Evolutionary conservation across 1,140 invertebrate genomes (phyloP).

Genomic region (Pygmarrhopalites habei): DNA sequence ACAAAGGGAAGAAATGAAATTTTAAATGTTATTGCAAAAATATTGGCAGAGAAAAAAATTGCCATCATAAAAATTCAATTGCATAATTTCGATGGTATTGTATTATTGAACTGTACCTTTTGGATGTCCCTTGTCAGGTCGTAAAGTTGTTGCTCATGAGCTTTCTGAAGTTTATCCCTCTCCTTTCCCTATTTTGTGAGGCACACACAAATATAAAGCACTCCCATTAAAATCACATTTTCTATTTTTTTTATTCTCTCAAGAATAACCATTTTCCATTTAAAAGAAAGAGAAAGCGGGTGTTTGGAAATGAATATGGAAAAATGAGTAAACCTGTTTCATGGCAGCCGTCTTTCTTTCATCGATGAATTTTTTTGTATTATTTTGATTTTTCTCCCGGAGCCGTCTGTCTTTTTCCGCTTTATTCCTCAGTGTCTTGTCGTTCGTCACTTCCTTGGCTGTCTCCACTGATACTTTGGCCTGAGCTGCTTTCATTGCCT

Average conservation of each 20-base stretch:
- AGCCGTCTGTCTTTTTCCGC: slow-evolving; percentile 89
- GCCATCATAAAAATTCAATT: not conserved
- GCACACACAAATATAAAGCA: too few species aligned
- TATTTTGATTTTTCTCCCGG: slow-evolving; percentile 96
- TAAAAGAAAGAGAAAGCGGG: too few species aligned
- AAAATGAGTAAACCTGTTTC: too few species aligned
- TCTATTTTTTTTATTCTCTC: too few species aligned
- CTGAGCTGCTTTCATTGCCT: slow-evolving; percentile 91
- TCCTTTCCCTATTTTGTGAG: too few species aligned
- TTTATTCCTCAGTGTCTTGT: slow-evolving; percentile 94
- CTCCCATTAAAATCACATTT: too few species aligned
- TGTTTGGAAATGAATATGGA: too few species aligned
- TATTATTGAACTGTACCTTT: slow-evolving; percentile 57
- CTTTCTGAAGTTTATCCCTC: slow-evolving; percentile 83
- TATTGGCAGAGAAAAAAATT: not conserved
- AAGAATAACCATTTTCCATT: too few species aligned
- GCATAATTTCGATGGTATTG: not conserved
- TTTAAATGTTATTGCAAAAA: slow-evolving; percentile 7
- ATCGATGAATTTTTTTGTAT: slow-evolving; percentile 98
- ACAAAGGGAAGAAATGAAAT: slow-evolving; percentile 22
- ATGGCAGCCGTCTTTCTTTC: slow-evolving; percentile 80
- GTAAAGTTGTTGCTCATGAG: slow-evolving; percentile 87
- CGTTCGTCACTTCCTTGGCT: slow-evolving; percentile 86
- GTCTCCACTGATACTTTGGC: slow-evolving; percentile 95
- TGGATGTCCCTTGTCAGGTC: slow-evolving; percentile 84